Base-by-base conservation (phyloP, 2,797 vertebrate genomes). In the Hippoglossus hippoglossus region DNA sequence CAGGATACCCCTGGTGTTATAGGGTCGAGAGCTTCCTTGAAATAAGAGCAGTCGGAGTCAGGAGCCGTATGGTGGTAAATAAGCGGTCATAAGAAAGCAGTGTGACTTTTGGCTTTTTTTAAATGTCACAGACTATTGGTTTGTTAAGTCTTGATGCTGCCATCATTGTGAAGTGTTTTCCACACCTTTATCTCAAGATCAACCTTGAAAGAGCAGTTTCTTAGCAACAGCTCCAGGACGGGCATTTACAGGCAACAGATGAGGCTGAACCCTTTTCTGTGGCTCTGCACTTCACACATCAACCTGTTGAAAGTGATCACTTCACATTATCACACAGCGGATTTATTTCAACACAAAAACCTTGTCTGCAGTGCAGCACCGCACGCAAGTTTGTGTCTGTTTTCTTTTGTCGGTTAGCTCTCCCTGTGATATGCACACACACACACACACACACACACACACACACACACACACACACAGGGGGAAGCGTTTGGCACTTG, bases 151-250 rank as follows among this genome's bases (percentile, higher is more conserved):
- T 44, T 65, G 34, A 63, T 50, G 28, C 67, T 54, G 57, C 53
- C 58, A 71, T 77, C 63, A 76, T 56, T 76, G 49, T 25, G 22
- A 68, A 71, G 73, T 52, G 61, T 56, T 73, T 46, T 57, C 34
- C n/a, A 21, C 21, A 55, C 39, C 70, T 58, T 64, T 58, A 66
- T 73, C 49, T 50, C 39, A 82, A 81, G 73, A 84, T 77, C 77
- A 80, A 61, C 63, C 67, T 75, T 77, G 52, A 73, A 80, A 59
- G 47, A 63, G 60, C 70, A 55, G 88, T 84, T 72, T 75, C 84
- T 86, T 80, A 85, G 84, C 84, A 86, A 87, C 76, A 52, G 76
- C 64, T 68, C 47, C 67, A 51, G 71, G 74, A 79, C 60, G 22
- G 54, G 26, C 39, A 77, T 80, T 69, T 78, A 31, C 36, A 64